Conservation (phyloP, 2,113 vertebrate genomes). For the Echinops telfairi region DNA sequence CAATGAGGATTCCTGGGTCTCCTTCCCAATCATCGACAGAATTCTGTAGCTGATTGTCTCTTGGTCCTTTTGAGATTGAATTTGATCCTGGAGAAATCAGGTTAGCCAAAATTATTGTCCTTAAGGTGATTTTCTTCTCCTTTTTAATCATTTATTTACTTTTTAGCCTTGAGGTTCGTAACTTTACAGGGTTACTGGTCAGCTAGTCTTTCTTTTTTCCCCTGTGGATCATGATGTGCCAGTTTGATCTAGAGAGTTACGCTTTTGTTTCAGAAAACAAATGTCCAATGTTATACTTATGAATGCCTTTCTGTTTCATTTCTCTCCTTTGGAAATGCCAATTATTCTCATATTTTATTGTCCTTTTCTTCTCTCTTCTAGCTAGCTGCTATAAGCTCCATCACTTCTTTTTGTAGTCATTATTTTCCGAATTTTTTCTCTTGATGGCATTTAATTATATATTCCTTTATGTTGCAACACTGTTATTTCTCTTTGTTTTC, state of each 20-base stretch:
- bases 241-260: background rate
- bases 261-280: constrained; percentile 5
- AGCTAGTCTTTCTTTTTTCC: background rate
- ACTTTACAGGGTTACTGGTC: background rate
- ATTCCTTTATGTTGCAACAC: background rate
- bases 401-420: too few relatives aligned
- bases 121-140: background rate
- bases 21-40: background rate
- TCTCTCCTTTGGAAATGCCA: background rate
- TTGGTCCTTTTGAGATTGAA: background rate
- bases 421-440: background rate
- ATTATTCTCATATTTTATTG: too few relatives aligned
- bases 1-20: background rate
- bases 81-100: background rate
- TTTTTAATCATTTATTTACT: background rate
- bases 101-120: background rate
- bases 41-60: background rate
- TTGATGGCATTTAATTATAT: constrained; percentile 9
- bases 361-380: background rate
- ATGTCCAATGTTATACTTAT: background rate
- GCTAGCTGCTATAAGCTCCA: background rate
- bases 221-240: background rate
- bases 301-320: background rate
- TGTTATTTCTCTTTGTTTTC: background rate
- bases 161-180: too few relatives aligned